A percentile compares a stretch with the other conserved stretches of the same genome.
These are phyloP conservation scores for Allobates femoralis DNA, from an alignment of 2,797 vertebrate genomes.

Conservation along the genomic window DNA sequence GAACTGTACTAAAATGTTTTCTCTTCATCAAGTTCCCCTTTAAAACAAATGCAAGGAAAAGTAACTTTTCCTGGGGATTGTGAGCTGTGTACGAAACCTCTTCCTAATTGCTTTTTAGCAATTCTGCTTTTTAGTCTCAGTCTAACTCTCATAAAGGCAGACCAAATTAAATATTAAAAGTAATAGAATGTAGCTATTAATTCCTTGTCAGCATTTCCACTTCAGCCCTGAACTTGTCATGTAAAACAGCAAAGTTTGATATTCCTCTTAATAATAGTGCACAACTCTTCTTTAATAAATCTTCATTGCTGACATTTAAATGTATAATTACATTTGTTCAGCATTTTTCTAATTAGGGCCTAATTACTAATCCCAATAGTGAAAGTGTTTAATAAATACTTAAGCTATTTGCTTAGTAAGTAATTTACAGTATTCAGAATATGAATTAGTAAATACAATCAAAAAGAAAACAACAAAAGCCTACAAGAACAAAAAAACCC, in stretches of 20 bases:
- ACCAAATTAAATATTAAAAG: slow-evolving; percentile 19
- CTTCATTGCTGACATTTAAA: slow-evolving; percentile 45
- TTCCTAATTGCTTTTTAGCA: neutral
- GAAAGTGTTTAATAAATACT: slow-evolving; percentile 52
- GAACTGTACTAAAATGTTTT: no score
- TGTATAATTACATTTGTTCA: slow-evolving; percentile 54
- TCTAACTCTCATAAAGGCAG: neutral
- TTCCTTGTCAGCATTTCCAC: slow-evolving; percentile 12
- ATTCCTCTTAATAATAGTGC: slow-evolving; percentile 47
- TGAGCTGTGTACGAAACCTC: neutral
- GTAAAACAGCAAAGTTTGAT: slow-evolving; percentile 27
- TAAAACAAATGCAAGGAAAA: no score
- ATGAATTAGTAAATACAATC: neutral
- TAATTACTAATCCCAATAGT: slow-evolving; percentile 61
- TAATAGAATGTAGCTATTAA: neutral
- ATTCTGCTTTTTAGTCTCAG: neutral
- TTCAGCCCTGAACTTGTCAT: slow-evolving; percentile 31
- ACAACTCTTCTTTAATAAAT: slow-evolving; percentile 36
- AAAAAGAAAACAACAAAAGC: neutral
- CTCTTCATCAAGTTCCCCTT: no score
- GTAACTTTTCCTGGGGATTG: no score
- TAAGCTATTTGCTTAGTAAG: slow-evolving; percentile 57
- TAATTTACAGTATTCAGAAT: slow-evolving; percentile 29
- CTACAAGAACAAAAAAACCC: neutral
- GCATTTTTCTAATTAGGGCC: slow-evolving; percentile 59